phyloP scores from a whole-genome alignment of 2,113 vertebrate genomes.

The Prietella phreatophila region DNA sequence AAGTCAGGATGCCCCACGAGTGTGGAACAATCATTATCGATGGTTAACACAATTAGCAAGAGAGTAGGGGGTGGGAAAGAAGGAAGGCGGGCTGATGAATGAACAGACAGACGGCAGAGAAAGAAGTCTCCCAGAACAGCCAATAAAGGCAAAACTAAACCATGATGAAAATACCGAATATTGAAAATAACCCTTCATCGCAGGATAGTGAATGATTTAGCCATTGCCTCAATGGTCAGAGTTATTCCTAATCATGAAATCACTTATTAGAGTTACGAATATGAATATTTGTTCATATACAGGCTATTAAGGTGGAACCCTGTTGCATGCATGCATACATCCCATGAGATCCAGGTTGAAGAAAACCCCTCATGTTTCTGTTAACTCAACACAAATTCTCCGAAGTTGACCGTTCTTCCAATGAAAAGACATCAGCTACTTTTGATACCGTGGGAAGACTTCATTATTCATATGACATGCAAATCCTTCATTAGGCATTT shows the following conservation, averaged over 20 bases:
- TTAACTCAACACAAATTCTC: background rate
- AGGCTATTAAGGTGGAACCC: constrained; percentile 58
- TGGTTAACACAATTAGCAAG: constrained; percentile 60
- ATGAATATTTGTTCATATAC: background rate
- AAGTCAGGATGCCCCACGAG: constrained; percentile 43
- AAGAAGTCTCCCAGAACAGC: constrained; percentile 45
- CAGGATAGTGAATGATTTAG: background rate
- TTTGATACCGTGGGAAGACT: background rate
- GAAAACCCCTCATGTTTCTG: background rate
- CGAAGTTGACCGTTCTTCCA: constrained; percentile 7
- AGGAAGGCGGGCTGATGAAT: constrained; percentile 49
- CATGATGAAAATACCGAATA: background rate
- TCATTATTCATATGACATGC: background rate
- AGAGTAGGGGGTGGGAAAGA: constrained; percentile 50
- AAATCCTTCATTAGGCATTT: constrained; percentile 24
- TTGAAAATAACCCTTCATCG: background rate
- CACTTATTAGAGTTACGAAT: background rate
- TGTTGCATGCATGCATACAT: constrained; percentile 72
- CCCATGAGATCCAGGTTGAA: background rate
- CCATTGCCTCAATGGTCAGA: background rate
- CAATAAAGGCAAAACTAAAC: constrained; percentile 15
- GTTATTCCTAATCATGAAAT: background rate
- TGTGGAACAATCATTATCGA: constrained; percentile 53
- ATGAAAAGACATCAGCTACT: background rate
- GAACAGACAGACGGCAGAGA: constrained; percentile 4